Percentiles rank a stretch among this genome's conserved stretches.
Evolutionary conservation across 2,113 vertebrate genomes (phyloP).

Genomic region (Myiagra hebetior): DNA sequence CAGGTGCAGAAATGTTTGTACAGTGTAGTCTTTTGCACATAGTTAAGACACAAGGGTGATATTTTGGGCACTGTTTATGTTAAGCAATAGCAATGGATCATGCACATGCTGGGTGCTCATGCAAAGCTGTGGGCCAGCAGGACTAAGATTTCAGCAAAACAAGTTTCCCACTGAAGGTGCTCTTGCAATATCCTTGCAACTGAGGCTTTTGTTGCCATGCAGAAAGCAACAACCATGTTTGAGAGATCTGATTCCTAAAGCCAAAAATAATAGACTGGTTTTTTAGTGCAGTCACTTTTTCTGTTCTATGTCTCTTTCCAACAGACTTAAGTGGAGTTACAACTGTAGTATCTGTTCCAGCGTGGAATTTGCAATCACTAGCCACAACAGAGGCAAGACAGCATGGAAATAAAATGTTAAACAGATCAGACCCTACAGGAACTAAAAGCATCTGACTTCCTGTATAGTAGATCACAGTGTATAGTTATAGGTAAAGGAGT

Average conservation of each 20-base stretch:
- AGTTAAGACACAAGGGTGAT: background rate
- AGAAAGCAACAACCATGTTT: background rate
- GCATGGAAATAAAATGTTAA: background rate
- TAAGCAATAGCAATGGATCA: background rate
- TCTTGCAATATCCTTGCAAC: background rate
- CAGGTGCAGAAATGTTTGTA: background rate
- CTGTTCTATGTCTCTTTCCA: background rate
- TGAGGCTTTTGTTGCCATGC: background rate
- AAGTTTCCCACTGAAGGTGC: background rate
- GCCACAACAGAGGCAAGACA: background rate
- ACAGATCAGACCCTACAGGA: background rate
- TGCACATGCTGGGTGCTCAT: background rate
- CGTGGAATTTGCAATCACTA: background rate
- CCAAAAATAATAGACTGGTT: background rate
- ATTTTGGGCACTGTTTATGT: background rate
- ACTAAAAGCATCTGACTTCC: background rate
- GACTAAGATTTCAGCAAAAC: background rate
- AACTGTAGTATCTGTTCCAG: background rate
- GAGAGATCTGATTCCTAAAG: background rate
- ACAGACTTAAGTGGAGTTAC: background rate
- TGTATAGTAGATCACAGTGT: background rate
- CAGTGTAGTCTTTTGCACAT: background rate
- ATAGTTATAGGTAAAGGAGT: background rate
- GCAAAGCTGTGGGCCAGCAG: background rate
- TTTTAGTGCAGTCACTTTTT: background rate